Base-by-base conservation (phyloP, 1,140 invertebrate species). In the Dreissena rostriformis region DNA sequence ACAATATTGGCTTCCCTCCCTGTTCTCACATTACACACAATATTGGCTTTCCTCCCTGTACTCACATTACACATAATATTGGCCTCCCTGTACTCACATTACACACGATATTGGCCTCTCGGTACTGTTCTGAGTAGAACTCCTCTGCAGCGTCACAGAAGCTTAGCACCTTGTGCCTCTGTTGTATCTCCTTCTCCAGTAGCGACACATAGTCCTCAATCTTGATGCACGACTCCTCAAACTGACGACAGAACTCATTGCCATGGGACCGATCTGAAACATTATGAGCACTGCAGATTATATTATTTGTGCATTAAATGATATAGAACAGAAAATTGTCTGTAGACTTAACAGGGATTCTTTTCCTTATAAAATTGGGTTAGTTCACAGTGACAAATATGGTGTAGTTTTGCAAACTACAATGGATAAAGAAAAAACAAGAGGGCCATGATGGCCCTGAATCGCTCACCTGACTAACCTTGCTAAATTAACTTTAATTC, bases 1-100 rank as follows among this genome's bases (percentile, higher is more conserved):
- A 98, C 97, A 89, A 98, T 96, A 95, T 97, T 98, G 4, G 98
- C 97, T 95, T 98, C 97, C 29, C 96, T n/a, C 24, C n/a, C n/a
- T n/a, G n/a, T 63, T 96, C 96, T 96, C 94, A 98, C 97, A 95
- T 97, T 97, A 57, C 96, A 96, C 51, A 98, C 97, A 89, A 98
- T 96, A 95, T 97, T 98, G 4, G 98, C n/a, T n/a, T n/a, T n/a
- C 97, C 95, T 98, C 97, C 29, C 96, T 96, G 75, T 96, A 95
- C 93, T 98, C 94, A 98, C 97, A 95, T 97, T 97, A 57, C 96
- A 96, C 51, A 98, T 97, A 89, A 98, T 96, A 95, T 97, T 98
- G 4, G 98, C 97, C 95, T 98, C 97, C 29, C 96, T 57, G 12
- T 63, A 96, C 96, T 96, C 94, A 98, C 97, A 95, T 97, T 97